Conservation (phyloP, 2,888 invertebrate genomes). For the Netelia melanura region DNA sequence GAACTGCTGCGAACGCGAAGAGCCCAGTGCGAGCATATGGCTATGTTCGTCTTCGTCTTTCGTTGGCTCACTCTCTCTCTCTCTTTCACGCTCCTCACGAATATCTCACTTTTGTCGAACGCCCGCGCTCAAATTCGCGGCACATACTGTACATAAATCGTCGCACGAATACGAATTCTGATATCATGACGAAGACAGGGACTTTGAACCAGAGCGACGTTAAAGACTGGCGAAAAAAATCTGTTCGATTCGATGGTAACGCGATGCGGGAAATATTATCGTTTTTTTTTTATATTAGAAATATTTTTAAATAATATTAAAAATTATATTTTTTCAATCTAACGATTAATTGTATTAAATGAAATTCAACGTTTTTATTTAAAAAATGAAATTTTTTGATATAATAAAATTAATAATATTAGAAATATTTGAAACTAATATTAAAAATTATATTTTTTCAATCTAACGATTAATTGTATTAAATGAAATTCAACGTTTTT, state of each 20-base stretch:
- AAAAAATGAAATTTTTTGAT: too few species aligned
- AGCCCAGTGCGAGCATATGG: constrained; percentile 47
- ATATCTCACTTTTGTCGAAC: constrained; percentile 9
- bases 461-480: neutral
- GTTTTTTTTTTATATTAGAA: neutral
- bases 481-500: neutral
- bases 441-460: neutral
- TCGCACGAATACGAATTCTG: constrained; percentile 19
- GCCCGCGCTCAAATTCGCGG: constrained; percentile 22
- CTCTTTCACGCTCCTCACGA: neutral
- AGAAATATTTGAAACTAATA: neutral
- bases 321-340: neutral
- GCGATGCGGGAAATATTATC: neutral
- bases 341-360: neutral
- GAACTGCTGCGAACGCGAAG: constrained; percentile 36
- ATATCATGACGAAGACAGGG: constrained; percentile 12
- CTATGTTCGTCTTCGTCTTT: constrained; percentile 33
- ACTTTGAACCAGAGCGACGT: neutral
- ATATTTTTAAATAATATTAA: neutral
- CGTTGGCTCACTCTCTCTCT: constrained; percentile 2
- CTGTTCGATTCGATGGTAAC: neutral
- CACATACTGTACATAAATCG: constrained; percentile 1
- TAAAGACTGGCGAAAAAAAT: neutral
- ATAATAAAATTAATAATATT: neutral
- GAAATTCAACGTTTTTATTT: too few species aligned